A percentile compares a stretch with the other conserved stretches of the same genome.
phyloP scores from a whole-genome alignment of 2,797 vertebrate genomes.

The Microhierax caerulescens region DNA sequence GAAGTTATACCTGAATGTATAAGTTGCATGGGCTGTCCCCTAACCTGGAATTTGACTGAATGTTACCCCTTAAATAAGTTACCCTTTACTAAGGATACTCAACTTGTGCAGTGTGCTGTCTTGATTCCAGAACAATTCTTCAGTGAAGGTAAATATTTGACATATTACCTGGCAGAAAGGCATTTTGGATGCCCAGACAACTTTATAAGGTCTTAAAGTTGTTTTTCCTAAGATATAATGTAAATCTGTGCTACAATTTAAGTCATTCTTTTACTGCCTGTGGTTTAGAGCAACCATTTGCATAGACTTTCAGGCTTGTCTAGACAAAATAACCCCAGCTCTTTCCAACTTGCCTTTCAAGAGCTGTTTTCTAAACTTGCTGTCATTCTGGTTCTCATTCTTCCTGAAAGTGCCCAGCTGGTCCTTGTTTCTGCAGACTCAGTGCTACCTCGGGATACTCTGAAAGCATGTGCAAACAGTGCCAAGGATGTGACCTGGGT shows the following conservation, averaged over 20 bases:
- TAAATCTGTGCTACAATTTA: not conserved
- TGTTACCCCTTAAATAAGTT: not conserved
- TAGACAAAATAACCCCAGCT: not conserved
- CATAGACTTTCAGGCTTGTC: not conserved
- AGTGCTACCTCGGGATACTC: not conserved
- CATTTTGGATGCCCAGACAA: not conserved
- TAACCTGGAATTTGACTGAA: not conserved
- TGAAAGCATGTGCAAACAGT: not conserved
- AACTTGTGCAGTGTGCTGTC: not conserved
- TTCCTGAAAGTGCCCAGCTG: not conserved
- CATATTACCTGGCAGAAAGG: not conserved
- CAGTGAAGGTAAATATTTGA: not conserved
- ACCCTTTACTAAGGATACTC: not conserved
- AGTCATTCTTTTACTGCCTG: not conserved
- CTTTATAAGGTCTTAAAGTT: not conserved
- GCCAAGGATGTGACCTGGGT: rapidly evolving
- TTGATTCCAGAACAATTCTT: not conserved
- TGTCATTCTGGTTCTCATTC: not conserved
- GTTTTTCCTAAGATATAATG: not conserved
- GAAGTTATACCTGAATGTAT: not conserved
- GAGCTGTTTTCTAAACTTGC: not conserved
- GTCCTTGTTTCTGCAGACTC: not conserved
- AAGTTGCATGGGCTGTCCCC: not conserved
- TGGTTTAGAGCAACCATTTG: not conserved
- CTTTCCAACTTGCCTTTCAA: not conserved